phyloP scores from a whole-genome alignment of 2,888 invertebrate genomes.

The Lypha dubia region DNA sequence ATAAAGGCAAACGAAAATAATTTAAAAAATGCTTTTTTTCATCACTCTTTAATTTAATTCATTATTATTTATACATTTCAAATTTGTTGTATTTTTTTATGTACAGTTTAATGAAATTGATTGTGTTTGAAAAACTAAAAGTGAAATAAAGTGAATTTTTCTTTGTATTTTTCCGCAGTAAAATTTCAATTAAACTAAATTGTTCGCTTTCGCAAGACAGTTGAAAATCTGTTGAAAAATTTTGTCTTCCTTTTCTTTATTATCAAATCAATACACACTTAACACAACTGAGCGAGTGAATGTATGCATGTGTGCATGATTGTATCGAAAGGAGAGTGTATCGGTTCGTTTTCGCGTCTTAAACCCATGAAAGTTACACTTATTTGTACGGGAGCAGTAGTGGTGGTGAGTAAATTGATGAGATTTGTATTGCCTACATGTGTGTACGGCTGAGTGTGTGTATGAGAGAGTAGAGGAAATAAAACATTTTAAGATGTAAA shows the following conservation, averaged over 20 bases:
- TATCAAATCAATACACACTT: slow-evolving; percentile 64
- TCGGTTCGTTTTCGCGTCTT: slow-evolving; percentile 22
- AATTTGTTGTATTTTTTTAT: slow-evolving; percentile 8
- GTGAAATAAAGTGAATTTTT: slow-evolving; percentile 8
- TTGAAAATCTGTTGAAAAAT: slow-evolving; percentile 26
- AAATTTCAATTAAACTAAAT: slow-evolving; percentile 44
- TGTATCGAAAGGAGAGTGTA: slow-evolving; percentile 37
- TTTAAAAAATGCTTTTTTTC: slow-evolving; percentile 7
- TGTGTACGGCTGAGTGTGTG: neutral
- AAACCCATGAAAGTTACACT: slow-evolving; percentile 15
- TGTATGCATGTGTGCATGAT: slow-evolving; percentile 29
- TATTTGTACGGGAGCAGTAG: neutral
- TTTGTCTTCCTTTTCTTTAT: slow-evolving; percentile 31
- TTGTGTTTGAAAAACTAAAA: neutral
- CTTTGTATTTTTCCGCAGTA: slow-evolving; percentile 3
- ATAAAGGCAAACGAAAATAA: slow-evolving; percentile 7
- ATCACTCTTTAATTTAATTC: slow-evolving; percentile 8
- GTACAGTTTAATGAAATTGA: neutral
- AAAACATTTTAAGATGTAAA: slow-evolving; percentile 58
- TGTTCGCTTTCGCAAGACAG: slow-evolving; percentile 45
- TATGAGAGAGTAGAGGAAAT: slow-evolving; percentile 46
- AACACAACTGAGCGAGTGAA: slow-evolving; percentile 24
- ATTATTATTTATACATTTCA: slow-evolving; percentile 6
- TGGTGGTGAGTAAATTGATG: neutral
- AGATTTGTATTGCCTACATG: neutral